Evolutionary conservation across 2,888 invertebrate species (phyloP).

Genomic region (Nemurella pictetii): DNA sequence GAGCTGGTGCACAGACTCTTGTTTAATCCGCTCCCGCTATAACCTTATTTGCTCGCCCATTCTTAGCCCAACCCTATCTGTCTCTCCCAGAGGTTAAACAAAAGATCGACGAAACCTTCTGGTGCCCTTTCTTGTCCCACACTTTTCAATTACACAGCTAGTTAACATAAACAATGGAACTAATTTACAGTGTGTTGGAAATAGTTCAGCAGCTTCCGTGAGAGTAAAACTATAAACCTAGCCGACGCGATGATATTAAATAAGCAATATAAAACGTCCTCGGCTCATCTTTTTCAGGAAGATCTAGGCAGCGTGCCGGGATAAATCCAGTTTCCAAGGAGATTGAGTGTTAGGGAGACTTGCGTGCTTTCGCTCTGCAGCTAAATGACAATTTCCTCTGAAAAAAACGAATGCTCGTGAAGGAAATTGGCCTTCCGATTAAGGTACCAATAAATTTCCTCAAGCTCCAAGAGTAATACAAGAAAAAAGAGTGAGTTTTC

Average conservation of each 20-base stretch:
- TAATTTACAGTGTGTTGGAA: background rate
- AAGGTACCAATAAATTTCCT: constrained; percentile 6
- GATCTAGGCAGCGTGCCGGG: background rate
- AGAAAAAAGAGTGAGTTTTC: background rate
- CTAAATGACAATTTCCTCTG: constrained; percentile 14
- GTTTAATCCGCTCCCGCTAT: constrained; percentile 4
- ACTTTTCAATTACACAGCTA: constrained; percentile 2
- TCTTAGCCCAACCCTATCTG: constrained; percentile 12
- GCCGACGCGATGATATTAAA: background rate
- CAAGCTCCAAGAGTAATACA: background rate
- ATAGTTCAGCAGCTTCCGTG: background rate
- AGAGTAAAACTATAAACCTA: background rate
- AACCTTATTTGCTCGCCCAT: constrained; percentile 26
- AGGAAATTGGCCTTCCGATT: constrained; percentile 12
- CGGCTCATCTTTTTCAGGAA: background rate
- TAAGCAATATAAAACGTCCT: background rate
- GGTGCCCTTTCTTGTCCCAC: background rate
- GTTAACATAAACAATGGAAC: background rate
- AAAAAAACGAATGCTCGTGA: background rate
- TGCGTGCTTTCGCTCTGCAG: background rate
- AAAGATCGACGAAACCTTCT: background rate
- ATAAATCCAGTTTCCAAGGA: background rate
- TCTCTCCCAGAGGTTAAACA: constrained; percentile 8
- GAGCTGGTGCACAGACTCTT: background rate
- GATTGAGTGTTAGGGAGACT: background rate